These are phyloP conservation scores for Clarias gariepinus DNA, from an alignment of 2,113 vertebrate genomes.

Conservation along the genomic window DNA sequence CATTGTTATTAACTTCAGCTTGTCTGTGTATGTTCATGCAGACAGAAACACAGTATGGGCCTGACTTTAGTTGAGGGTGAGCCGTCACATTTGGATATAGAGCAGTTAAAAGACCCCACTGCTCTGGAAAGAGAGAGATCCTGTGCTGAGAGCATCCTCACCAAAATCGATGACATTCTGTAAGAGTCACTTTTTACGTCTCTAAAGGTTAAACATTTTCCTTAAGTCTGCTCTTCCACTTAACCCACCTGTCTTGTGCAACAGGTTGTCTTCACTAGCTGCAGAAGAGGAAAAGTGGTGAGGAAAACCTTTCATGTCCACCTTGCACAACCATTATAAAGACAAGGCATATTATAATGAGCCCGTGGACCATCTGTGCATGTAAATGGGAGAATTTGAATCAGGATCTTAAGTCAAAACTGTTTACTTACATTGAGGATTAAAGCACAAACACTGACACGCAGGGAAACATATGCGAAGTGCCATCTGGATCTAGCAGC, in stretches of 20 bases:
- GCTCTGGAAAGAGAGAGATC: slow-evolving; percentile 82
- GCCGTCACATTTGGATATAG: slow-evolving; percentile 80
- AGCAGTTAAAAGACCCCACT: slow-evolving; percentile 77
- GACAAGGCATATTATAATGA: not conserved
- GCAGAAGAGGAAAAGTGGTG: slow-evolving; percentile 95
- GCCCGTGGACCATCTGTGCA: not conserved
- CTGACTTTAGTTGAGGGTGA: slow-evolving; percentile 90
- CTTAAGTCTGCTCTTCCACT: not conserved
- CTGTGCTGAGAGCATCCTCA: slow-evolving; percentile 88
- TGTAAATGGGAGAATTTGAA: not conserved
- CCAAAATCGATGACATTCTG: slow-evolving; percentile 92
- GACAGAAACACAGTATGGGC: slow-evolving; percentile 97
- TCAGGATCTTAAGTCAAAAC: not conserved
- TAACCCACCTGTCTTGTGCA: slow-evolving; percentile 55
- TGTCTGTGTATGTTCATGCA: slow-evolving; percentile 51
- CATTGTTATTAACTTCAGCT: not conserved
- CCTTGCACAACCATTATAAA: not conserved
- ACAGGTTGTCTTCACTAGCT: slow-evolving; percentile 85
- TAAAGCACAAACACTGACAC: not conserved
- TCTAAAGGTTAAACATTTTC: not conserved
- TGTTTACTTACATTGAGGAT: not conserved
- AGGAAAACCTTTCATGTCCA: slow-evolving; percentile 43
- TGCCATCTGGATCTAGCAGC: slow-evolving; percentile 65
- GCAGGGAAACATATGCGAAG: slow-evolving; percentile 59
- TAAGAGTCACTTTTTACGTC: slow-evolving; percentile 69